Evolutionary conservation across 2,888 invertebrate species (phyloP), one percentile per base, ranked within the genome.

Genomic region (Willowsia nigromaculata): DNA sequence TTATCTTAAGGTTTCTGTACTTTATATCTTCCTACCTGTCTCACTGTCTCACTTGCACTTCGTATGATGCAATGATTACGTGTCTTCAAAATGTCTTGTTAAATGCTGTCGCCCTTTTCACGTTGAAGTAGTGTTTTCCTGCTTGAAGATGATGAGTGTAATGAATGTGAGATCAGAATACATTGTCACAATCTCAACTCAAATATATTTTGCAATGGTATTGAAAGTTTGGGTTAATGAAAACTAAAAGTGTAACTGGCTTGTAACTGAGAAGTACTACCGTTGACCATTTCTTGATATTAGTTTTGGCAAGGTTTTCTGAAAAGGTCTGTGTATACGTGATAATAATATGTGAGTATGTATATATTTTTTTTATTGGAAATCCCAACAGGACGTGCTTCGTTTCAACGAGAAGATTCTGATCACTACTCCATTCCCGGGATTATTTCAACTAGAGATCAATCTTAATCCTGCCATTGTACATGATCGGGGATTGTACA

Each of bases 331-430:
- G n/a, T n/a, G n/a, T n/a, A n/a, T n/a, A n/a, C n/a, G n/a, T n/a
- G n/a, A n/a, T n/a, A n/a, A n/a, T n/a, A n/a, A n/a, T n/a, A n/a
- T n/a, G n/a, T n/a, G n/a, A n/a, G n/a, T n/a, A n/a, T n/a, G n/a
- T n/a, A n/a, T n/a, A n/a, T n/a, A 11, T 22, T 22, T 40, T 47
- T 74, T 74, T 74, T 74, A 47, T 74, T 88, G 80, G 47, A 68
- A 85, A 47, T 84, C 80, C 84, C 89, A 47, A 53, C 80, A 93
- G 93, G 92, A 92, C 89, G 88, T 92, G 83, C 90, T 90, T 68
- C 92, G 92, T 81, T 93, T 93, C 91, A 92, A 92, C 89, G 93
- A 93, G 90, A 92, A 91, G 90, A 90, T 93, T 65, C 85, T 87
- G 62, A 91, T 93, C 90, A 93, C 92, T 25, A 93, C 92, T 53